Evolutionary conservation across 2,797 vertebrate species (phyloP), one percentile per base, ranked within the genome.

Genomic region (Danio albolineatus): DNA sequence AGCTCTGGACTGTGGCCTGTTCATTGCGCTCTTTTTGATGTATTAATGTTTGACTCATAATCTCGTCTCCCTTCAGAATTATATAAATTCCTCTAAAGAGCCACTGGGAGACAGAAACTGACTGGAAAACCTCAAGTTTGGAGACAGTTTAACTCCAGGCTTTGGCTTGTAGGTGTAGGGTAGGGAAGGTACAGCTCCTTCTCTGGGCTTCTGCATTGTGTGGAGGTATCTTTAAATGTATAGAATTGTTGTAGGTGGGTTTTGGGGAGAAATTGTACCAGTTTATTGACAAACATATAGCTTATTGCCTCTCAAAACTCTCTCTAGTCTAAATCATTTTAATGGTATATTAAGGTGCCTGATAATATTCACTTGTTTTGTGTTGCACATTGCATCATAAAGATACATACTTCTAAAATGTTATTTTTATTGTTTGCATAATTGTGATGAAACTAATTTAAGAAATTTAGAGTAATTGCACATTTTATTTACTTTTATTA

Each of bases 161-260:
- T 61, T 78, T 61, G 66, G 76, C 61, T 60, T 71, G 65, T 60
- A 69, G 65, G 76, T 70, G 65, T 51, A 21, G 65, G 46, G 61
- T 43, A 61, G 48, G 56, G 66, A 78, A 78, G 19, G 76, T 53
- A 78, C 56, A 78, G 56, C 46, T 61, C 56, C 44, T 78, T 61
- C 76, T 70, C 44, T 78, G 7, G 44, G 56, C 59, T 49, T 67
- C 46, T 43, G 56, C 13, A 21, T 51, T 53, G 13, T 67, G 36
- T 53, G 28, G 10, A 51, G 16, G 36, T 71, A 78, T 78, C 9
- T 28, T 61, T n/a, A 43, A 78, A 70, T 43, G 38, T 78, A 70
- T 71, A 61, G 76, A 61, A 60, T 41, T 19, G 6, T 51, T 60
- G 16, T 78, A 39, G 54, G 54, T 70, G 44, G 44, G 21, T 69